phyloP scores from a whole-genome alignment of 2,113 vertebrate genomes.

The Xiphophorus couchianus region DNA sequence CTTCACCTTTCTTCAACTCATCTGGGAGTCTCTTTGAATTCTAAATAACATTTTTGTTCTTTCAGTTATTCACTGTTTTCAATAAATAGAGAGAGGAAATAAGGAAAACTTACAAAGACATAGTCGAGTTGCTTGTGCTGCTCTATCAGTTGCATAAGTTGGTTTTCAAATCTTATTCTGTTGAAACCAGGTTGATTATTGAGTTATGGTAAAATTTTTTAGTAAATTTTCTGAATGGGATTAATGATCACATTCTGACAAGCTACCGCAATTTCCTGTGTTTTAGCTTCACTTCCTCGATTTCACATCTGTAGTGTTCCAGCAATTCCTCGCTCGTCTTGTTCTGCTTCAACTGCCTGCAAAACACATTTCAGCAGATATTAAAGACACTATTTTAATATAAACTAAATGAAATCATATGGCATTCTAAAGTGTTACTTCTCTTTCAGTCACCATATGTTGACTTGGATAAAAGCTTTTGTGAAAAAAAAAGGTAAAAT shows the following conservation, averaged over 20 bases:
- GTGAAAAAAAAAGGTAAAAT: background rate
- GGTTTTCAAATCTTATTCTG: conserved; percentile 81
- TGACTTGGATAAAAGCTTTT: too few species aligned
- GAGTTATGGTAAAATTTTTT: background rate
- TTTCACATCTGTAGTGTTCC: conserved; percentile 74
- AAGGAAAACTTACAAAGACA: conserved; percentile 72
- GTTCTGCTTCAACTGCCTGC: conserved; percentile 68
- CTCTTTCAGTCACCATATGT: too few species aligned
- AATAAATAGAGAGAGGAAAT: background rate
- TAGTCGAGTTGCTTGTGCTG: conserved; percentile 76
- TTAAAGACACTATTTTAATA: background rate
- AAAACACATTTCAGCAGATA: conserved; percentile 20
- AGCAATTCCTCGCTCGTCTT: conserved; percentile 68
- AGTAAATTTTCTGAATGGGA: background rate
- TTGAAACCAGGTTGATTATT: conserved; percentile 16
- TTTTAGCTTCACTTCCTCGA: conserved; percentile 77
- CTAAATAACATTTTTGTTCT: conserved; percentile 37
- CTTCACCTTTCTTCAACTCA: conserved; percentile 65
- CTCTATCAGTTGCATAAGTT: conserved; percentile 75
- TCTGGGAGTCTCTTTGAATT: conserved; percentile 65
- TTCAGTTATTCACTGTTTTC: background rate
- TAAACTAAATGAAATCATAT: background rate
- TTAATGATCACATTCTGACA: background rate
- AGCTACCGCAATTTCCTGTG: conserved; percentile 75
- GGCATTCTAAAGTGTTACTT: background rate